Percentiles rank a stretch among this genome's conserved stretches.
Conservation (phyloP, 2,113 vertebrate genomes). For the Plotosus lineatus region DNA sequence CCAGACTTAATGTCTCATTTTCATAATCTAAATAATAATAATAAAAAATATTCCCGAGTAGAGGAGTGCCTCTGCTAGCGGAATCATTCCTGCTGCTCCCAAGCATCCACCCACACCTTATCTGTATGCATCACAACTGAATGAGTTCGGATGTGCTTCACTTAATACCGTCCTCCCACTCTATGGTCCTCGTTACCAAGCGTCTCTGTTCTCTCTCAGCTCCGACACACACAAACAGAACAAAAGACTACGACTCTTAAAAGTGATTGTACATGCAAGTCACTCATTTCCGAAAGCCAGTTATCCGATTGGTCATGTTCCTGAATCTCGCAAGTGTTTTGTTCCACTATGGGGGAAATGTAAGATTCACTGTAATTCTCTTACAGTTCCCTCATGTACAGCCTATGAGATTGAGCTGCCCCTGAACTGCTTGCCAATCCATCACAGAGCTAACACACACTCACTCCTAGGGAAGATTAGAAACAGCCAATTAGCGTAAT, state of each 20-base stretch:
- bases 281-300: background rate
- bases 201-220: slow-evolving; percentile 5
- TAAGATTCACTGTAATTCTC: background rate
- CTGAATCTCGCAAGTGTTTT: background rate
- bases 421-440: too few species aligned
- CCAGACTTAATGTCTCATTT: background rate
- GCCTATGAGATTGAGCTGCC: too few species aligned
- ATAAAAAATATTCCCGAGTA: slow-evolving; percentile 29
- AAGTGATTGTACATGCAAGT: background rate
- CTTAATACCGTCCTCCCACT: slow-evolving; percentile 46
- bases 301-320: background rate
- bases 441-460: too few species aligned
- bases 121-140: slow-evolving; percentile 19
- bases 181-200: slow-evolving; percentile 9
- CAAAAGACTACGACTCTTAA: background rate
- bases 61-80: background rate
- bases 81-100: slow-evolving; percentile 37
- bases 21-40: slow-evolving; percentile 30
- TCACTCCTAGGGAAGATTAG: too few species aligned
- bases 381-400: background rate
- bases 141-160: slow-evolving; percentile 35
- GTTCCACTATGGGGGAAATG: background rate
- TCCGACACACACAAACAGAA: background rate
- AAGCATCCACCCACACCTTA: slow-evolving; percentile 34
- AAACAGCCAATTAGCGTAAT: too few species aligned